These are phyloP conservation scores for Xestia sexstrigata DNA, from an alignment of 2,888 invertebrate species.

Conservation along the genomic window DNA sequence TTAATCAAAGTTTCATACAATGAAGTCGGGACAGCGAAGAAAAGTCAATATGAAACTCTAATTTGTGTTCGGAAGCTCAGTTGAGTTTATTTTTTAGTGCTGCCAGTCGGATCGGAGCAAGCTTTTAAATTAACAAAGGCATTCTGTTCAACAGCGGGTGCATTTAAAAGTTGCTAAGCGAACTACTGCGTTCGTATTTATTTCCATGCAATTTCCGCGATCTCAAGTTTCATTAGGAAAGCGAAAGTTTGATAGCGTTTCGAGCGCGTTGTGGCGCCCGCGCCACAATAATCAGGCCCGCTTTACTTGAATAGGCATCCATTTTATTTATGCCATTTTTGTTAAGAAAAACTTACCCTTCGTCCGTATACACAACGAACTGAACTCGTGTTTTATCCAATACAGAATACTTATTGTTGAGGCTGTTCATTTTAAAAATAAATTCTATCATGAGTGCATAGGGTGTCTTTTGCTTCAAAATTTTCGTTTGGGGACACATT, in stretches of 20 bases:
- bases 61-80: conserved; percentile 63
- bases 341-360: conserved; percentile 67
- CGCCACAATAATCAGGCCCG: conserved; percentile 66
- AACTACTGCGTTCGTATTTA: conserved; percentile 82
- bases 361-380: conserved; percentile 43
- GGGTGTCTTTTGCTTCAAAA: conserved; percentile 18
- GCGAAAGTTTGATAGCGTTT: conserved; percentile 80
- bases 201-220: conserved; percentile 84
- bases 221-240: conserved; percentile 83
- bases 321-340: conserved; percentile 73
- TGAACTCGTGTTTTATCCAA: conserved; percentile 45
- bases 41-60: conserved; percentile 71
- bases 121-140: conserved; percentile 86
- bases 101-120: conserved; percentile 73
- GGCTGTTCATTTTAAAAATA: conserved; percentile 18
- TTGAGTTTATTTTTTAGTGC: conserved; percentile 74
- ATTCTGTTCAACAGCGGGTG: conserved; percentile 76
- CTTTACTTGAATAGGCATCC: conserved; percentile 68
- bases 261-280: conserved; percentile 67
- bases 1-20: conserved; percentile 64
- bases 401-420: conserved; percentile 40
- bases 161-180: conserved; percentile 84
- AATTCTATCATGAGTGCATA: conserved; percentile 17
- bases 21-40: conserved; percentile 63
- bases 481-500: conserved; percentile 51